Base-by-base conservation (phyloP, 1,140 invertebrate genomes). In the Euschistus heros region DNA sequence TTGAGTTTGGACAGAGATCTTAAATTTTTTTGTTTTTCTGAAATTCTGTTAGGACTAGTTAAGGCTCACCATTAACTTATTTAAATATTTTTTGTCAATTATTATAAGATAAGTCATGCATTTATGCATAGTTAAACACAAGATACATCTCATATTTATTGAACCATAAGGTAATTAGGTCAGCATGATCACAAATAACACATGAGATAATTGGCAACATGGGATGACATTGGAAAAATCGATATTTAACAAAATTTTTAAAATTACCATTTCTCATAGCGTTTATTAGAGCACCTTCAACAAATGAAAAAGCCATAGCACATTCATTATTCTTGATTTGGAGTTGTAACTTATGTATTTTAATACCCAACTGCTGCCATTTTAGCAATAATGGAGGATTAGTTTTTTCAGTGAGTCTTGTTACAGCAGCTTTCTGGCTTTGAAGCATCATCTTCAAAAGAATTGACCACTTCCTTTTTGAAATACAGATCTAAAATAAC, bases 271-370 rank as follows among this genome's bases (percentile, higher is more conserved):
- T 81, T 74, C 86, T 85, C 68, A 98, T 80, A 10, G 95, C 94
- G 77, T 87, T 91, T 1, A 97, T 87, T 66, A 99, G 78, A 67
- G 87, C 89, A 20, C 96, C 95, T 76, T 97, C 91, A 66, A 97
- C 87, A 71, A 97, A 97, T 0, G 90, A 82, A 76, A 98, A 97
- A 0, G 91, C 89, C 63, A 97, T 75, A 0, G 87, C 82, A 69
- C 81, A 84, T 66, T 85, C 81, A 47, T 80, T 67, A 52, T 71
- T 81, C 59, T 84, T 82, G 0, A 92, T 74, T 72, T 92, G 89
- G 0, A 75, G 70, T 64, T 83, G 76, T 15, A 95, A 74, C 67
- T 87, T 87, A 14, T 83, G 77, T 14, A 95, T 74, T 73, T 89
- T 87, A 79, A 27, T 81, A 67, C 90, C 89, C 65, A 82, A 78